Evolutionary conservation across 2,797 vertebrate genomes (phyloP).

Genomic region (Sebastes nivosus): DNA sequence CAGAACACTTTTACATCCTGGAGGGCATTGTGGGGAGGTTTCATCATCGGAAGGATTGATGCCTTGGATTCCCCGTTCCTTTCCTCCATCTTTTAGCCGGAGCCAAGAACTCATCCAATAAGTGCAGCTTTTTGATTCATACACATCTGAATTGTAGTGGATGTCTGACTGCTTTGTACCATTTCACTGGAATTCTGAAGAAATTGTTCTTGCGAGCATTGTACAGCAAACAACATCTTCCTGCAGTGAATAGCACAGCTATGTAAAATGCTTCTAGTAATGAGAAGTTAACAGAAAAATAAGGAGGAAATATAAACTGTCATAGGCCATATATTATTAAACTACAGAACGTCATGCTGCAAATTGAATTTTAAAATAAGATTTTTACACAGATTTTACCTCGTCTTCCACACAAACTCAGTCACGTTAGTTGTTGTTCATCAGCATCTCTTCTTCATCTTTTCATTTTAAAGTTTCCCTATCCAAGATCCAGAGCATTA

Average conservation of each 20-base stretch:
- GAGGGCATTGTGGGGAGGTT: slow-evolving; percentile 61
- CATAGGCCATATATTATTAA: too few species aligned
- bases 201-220: not conserved
- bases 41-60: slow-evolving; percentile 61
- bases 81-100: not conserved
- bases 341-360: too few species aligned
- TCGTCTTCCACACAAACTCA: not conserved
- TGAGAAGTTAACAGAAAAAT: not conserved
- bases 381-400: too few species aligned
- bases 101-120: slow-evolving; percentile 18
- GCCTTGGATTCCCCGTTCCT: slow-evolving; percentile 21
- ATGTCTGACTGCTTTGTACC: not conserved
- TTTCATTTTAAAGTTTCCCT: not conserved
- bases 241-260: not conserved
- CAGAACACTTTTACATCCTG: slow-evolving; percentile 61
- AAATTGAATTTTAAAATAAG: too few species aligned
- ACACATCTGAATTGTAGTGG: not conserved
- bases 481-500: not conserved
- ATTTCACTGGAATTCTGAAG: not conserved
- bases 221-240: not conserved
- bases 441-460: too few species aligned
- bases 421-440: not conserved
- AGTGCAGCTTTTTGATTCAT: slow-evolving; percentile 16
- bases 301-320: not conserved
- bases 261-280: not conserved